Evolutionary conservation across 2,113 vertebrate genomes (phyloP).

Genomic region (Myiozetetes cayanensis): DNA sequence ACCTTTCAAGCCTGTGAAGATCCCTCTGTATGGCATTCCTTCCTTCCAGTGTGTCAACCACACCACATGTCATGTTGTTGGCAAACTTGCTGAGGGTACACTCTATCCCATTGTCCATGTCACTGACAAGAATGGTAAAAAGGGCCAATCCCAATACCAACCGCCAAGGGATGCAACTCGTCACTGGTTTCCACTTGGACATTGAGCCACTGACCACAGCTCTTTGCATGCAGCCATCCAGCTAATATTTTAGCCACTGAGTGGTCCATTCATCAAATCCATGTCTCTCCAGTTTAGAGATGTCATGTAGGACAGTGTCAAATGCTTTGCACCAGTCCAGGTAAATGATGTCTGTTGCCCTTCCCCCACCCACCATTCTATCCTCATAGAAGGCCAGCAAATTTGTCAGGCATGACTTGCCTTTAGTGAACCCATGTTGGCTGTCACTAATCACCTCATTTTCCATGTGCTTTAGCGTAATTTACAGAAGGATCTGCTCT

Average conservation of each 20-base stretch:
- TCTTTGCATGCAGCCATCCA: background rate
- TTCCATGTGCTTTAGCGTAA: background rate
- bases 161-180: background rate
- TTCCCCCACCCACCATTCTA: background rate
- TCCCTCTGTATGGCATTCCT: background rate
- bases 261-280: background rate
- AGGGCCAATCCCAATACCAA: background rate
- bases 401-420: background rate
- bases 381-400: background rate
- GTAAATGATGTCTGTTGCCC: background rate
- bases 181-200: background rate
- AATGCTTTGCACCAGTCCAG: background rate
- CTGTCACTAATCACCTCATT: background rate
- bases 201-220: background rate
- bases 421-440: background rate
- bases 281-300: background rate
- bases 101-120: background rate
- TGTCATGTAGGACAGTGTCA: background rate
- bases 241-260: background rate
- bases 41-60: background rate
- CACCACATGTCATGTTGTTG: background rate
- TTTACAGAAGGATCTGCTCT: background rate
- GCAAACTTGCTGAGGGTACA: background rate
- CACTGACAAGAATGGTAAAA: background rate
- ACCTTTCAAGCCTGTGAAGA: background rate